phyloP scores from a whole-genome alignment of 2,797 vertebrate species.

The Sebastes kiyomatsui region DNA sequence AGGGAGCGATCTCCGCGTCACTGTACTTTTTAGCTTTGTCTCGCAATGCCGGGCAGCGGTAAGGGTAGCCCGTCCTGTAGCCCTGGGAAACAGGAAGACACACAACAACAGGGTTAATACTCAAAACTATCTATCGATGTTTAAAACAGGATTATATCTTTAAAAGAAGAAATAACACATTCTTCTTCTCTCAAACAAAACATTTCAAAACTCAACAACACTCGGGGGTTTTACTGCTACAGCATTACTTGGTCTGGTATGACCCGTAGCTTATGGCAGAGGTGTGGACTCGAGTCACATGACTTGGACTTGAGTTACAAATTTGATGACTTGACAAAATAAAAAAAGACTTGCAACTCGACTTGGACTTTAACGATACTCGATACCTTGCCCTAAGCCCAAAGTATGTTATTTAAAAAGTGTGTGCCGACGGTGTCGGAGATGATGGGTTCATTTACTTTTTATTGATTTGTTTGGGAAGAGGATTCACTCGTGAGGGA shows the following conservation, averaged over 20 bases:
- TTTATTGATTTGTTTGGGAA: no score
- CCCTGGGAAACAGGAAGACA: slow-evolving; percentile 79
- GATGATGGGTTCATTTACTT: no score
- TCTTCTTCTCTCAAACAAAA: neutral
- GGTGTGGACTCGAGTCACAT: no score
- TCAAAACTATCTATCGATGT: neutral
- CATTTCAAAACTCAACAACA: neutral
- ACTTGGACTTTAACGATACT: no score
- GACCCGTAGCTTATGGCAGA: neutral
- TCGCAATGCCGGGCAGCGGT: slow-evolving; percentile 95
- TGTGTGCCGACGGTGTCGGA: no score
- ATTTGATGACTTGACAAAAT: no score
- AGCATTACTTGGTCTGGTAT: neutral
- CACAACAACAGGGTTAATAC: neutral
- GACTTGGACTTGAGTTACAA: no score
- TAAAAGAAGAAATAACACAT: neutral
- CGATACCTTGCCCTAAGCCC: no score
- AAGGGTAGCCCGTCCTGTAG: slow-evolving; percentile 98
- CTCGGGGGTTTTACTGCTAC: neutral
- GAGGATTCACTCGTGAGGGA: no score
- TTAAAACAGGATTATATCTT: neutral
- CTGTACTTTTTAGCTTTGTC: slow-evolving; percentile 98
- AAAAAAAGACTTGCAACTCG: no score
- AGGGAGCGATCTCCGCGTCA: slow-evolving; percentile 91
- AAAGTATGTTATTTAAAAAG: no score